Base-by-base conservation (phyloP, 2,113 vertebrate genomes). In the Catagonus wagneri region DNA sequence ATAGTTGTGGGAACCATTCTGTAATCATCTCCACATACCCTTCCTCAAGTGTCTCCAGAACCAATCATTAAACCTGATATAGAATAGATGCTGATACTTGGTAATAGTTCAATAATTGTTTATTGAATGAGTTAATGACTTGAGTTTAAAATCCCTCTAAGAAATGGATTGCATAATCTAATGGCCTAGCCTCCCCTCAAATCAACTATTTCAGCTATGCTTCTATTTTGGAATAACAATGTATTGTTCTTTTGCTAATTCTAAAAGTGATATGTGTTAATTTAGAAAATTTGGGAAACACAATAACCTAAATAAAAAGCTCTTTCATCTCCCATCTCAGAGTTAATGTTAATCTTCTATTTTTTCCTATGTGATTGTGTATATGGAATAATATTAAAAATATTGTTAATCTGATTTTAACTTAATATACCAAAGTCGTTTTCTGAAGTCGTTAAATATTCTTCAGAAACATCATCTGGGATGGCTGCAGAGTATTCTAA, bases 271-370 rank as follows among this genome's bases (percentile, higher is more conserved):
- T 74, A n/a, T 2, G 52, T 56, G 4, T 72, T 78, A 93, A 68
- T 69, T 94, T 90, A 58, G 6, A 86, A 81, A 25, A 52, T 79
- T 66, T 87, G 65, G 50, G 60, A 92, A 89, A 85, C 58, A 65
- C 6, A 50, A 68, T 61, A 90, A 54, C 81, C 7, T 72, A 84
- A 92, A 63, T 78, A 36, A 93, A 89, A 79, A 61, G 29, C 36
- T n/a, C 63, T 88, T 23, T 83, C 58, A 76, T 79, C 66, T 95
- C 39, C 44, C 83, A 90, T 91, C 19, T 91, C 83, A 94, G 14
- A 58, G 12, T 66, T 92, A 71, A 63, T 63, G 56, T 66, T 96
- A 91, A 61, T 74, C 8, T 54, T 90, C 29, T 61, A 7, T 44
- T 90, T 56, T 56, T 56, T 88, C 14, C 29, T 52, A 27, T 63